Evolutionary conservation across 1,140 invertebrate genomes (phyloP), one percentile per base, ranked within the genome.

Genomic region (Eciton burchellii): DNA sequence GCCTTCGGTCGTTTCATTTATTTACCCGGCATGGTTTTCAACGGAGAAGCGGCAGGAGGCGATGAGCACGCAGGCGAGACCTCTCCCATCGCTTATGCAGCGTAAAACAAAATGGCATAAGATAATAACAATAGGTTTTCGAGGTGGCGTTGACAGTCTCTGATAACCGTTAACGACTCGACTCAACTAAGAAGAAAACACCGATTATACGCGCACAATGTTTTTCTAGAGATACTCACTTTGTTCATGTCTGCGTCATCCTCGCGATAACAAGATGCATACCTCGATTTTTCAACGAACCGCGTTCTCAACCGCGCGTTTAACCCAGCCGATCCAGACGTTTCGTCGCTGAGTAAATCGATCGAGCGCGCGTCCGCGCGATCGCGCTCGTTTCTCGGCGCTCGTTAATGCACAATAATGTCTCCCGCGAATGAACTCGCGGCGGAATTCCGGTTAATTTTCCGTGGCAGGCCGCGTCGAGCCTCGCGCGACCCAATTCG

Each of bases 21-120:
- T 79, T 79, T 79, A 79, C 56, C 68, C 63, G 68, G 63, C 35
- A 43, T 12, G 63, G 49, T 79, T 79, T 70, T 45, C 63, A 57
- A 29, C 35, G 12, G 45, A 56, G 52, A 35, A 79, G 49, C 24
- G n/a, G n/a, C 43, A 79, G 45, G 35, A n/a, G 49, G 47, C 35
- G 35, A 21, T 24, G 4, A 68, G n/a, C 26, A 70, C 35, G 35
- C 12, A 21, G 35, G 14, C n/a, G 35, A 29, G 70, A 77, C 35
- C 56, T 77, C 41, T 47, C 41, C 68, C 35, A 47, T 68, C 49
- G 29, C n/a, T 79, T 35, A 79, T n/a, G n/a, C 29, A 43, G 54
- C 26, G 43, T n/a, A n/a, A n/a, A n/a, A n/a, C n/a, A n/a, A n/a
- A 52, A 49, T 16, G 21, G 26, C 24, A 35, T 35, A 35, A 35